A percentile compares a stretch with the other conserved stretches of the same genome.
Conservation (phyloP, 2,888 invertebrate species). For the Cartodere bifasciata region DNA sequence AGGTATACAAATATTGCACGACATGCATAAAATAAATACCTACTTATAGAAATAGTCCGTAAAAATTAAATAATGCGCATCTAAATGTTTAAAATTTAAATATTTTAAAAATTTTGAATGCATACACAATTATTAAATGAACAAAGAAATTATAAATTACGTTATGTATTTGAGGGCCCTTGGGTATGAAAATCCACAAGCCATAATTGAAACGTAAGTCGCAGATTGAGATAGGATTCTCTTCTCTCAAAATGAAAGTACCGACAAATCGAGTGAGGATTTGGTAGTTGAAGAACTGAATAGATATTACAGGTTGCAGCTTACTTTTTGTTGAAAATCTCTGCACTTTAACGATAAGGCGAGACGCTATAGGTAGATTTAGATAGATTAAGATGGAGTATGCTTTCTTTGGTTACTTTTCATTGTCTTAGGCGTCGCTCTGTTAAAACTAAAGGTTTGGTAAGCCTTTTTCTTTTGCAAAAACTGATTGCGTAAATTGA, state of each 20-base stretch:
- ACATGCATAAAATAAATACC: no score
- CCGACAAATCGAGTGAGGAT: conserved; percentile 16
- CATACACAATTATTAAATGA: no score
- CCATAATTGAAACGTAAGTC: conserved; percentile 21
- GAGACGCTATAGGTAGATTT: conserved; percentile 31
- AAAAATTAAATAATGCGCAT: no score
- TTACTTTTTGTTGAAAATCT: conserved; percentile 25
- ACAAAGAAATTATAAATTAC: no score
- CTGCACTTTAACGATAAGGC: conserved; percentile 30
- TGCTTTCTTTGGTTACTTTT: conserved; percentile 15
- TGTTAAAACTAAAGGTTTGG: no score
- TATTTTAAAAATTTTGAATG: no score
- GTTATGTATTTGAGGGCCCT: no score
- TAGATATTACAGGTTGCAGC: conserved; percentile 17
- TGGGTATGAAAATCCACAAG: conserved; percentile 12
- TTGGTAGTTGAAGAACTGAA: conserved; percentile 10
- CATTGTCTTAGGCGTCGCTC: conserved; percentile 11
- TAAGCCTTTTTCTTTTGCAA: no score
- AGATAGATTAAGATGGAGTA: conserved; percentile 31
- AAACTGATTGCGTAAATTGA: no score
- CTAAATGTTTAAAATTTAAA: no score
- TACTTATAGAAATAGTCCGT: no score
- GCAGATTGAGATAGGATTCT: conserved; percentile 19
- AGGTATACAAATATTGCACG: no score
- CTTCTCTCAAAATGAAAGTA: conserved; percentile 14